phyloP scores from a whole-genome alignment of 2,113 vertebrate genomes.

The Menura novaehollandiae region DNA sequence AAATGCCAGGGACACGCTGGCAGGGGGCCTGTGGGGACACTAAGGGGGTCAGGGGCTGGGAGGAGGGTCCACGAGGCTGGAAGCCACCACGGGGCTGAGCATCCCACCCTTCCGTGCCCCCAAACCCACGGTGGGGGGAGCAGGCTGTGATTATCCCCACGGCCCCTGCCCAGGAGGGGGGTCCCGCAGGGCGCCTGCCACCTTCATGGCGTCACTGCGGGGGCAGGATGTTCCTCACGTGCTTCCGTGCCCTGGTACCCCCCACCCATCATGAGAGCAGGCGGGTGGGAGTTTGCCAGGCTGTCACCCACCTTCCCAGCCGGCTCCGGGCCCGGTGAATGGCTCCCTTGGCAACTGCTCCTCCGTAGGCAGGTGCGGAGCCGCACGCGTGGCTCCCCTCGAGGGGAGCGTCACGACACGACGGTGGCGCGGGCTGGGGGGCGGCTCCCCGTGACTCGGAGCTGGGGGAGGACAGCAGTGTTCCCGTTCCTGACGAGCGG shows the following conservation, averaged over 20 bases:
- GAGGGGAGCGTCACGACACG: background rate
- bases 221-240: fast-evolving
- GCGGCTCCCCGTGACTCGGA: background rate
- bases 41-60: background rate
- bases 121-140: fast-evolving
- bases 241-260: background rate
- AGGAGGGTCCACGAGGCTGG: background rate
- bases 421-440: background rate
- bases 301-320: background rate
- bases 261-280: background rate
- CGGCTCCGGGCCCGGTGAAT: background rate
- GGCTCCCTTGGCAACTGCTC: conserved; percentile 20
- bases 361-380: background rate
- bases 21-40: background rate
- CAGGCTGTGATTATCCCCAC: fast-evolving
- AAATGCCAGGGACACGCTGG: background rate
- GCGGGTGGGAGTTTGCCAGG: background rate
- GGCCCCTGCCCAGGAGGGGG: fast-evolving
- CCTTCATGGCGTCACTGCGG: fast-evolving
- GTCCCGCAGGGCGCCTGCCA: fast-evolving
- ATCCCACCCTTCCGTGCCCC: background rate
- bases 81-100: background rate
- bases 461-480: background rate
- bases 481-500: fast-evolving
- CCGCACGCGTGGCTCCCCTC: background rate